Conservation (phyloP, 2,888 invertebrate species). For the Acanthosepion lycidas region DNA sequence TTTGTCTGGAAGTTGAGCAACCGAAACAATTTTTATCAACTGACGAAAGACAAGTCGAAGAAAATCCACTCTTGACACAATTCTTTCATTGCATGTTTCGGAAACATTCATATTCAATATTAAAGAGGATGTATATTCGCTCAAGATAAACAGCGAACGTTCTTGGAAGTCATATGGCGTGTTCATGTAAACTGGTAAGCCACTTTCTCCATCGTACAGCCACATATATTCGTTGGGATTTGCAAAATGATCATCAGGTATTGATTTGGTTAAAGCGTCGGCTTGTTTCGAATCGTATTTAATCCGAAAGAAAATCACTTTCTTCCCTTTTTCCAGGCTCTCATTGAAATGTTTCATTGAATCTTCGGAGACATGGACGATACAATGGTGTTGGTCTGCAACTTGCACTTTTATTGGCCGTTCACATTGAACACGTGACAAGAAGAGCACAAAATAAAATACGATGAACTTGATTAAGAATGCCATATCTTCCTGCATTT, state of each 20-base stretch:
- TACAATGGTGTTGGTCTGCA: background rate
- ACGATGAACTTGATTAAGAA: background rate
- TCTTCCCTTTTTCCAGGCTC: background rate
- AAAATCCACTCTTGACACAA: no score
- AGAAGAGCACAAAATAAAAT: background rate
- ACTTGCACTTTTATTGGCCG: background rate
- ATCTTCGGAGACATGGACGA: background rate
- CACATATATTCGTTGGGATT: slow-evolving; percentile 1
- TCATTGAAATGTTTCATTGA: background rate
- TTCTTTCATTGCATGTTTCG: background rate
- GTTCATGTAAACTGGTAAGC: background rate
- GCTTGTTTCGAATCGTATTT: background rate
- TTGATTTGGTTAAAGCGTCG: background rate
- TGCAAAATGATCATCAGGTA: slow-evolving; percentile 35
- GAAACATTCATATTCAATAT: background rate
- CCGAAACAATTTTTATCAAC: no score
- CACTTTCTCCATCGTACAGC: background rate
- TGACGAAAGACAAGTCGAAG: no score
- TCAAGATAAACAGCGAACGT: background rate
- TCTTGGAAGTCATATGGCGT: background rate
- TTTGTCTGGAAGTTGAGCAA: no score
- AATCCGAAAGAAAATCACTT: background rate
- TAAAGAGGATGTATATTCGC: background rate
- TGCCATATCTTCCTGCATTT: no score
- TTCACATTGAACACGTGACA: background rate